Percentiles rank a stretch among this genome's conserved stretches.
Evolutionary conservation across 2,797 vertebrate species (phyloP).

Genomic region (Rousettus madagascariensis): DNA sequence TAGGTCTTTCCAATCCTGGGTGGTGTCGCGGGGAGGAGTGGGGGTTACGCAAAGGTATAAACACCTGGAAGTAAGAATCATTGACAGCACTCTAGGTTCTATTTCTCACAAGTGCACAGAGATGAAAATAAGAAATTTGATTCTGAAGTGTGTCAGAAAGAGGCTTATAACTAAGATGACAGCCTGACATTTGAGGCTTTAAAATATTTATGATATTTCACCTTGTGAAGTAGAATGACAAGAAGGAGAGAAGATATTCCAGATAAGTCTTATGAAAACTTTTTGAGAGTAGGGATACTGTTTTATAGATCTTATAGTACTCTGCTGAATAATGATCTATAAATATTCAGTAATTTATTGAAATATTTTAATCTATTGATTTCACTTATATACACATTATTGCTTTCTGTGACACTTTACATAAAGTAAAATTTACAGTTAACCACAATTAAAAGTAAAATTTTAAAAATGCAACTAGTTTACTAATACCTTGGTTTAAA

Average conservation of each 20-base stretch:
- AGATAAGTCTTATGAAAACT: not conserved
- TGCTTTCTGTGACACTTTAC: not conserved
- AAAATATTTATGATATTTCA: slow-evolving; percentile 28
- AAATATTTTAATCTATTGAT: not conserved
- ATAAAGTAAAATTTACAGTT: not conserved
- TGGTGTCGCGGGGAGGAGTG: no score
- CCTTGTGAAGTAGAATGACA: not conserved
- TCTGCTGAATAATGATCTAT: not conserved
- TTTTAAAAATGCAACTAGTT: not conserved
- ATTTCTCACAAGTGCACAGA: not conserved
- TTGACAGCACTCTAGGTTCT: not conserved
- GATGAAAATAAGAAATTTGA: not conserved
- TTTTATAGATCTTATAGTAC: not conserved
- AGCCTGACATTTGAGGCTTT: not conserved
- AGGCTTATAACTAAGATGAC: slow-evolving; percentile 3
- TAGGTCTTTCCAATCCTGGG: not conserved
- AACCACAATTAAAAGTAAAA: not conserved
- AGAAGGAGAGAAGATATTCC: not conserved
- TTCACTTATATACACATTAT: not conserved
- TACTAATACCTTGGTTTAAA: not conserved
- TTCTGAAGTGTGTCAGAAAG: not conserved
- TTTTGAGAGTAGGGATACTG: not conserved
- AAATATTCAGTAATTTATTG: not conserved
- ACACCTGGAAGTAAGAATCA: not conserved
- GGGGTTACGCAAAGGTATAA: not conserved